phyloP scores from a whole-genome alignment of 2,797 vertebrate species.

The Pterois miles region DNA sequence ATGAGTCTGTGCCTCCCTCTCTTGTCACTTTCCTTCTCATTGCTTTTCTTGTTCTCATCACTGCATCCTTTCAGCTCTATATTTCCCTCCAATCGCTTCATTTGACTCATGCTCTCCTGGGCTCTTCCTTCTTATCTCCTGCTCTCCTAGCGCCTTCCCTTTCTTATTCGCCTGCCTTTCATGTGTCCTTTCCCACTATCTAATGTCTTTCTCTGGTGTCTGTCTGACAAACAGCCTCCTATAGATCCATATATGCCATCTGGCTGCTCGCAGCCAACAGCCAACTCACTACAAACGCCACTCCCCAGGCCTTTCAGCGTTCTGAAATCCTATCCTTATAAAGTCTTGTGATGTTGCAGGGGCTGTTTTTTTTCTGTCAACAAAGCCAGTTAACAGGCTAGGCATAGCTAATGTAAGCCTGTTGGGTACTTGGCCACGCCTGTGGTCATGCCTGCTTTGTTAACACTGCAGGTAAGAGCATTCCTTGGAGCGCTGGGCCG shows the following conservation, averaged over 20 bases:
- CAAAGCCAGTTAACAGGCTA: constrained; percentile 35
- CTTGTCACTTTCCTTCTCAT: constrained; percentile 23
- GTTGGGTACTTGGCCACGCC: constrained; percentile 25
- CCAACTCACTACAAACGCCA: neutral
- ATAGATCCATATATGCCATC: constrained; percentile 65
- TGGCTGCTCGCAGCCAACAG: constrained; percentile 18
- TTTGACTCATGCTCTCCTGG: constrained; percentile 72
- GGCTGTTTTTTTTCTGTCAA: constrained; percentile 39
- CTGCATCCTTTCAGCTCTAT: constrained; percentile 56
- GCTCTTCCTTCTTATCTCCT: constrained; percentile 68
- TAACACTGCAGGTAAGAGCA: constrained; percentile 28
- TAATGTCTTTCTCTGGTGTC: constrained; percentile 55
- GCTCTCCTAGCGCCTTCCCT: constrained; percentile 48
- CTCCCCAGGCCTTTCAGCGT: constrained; percentile 6
- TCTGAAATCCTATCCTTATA: constrained; percentile 13
- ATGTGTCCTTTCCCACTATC: constrained; percentile 72
- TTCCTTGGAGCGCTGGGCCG: constrained; percentile 37
- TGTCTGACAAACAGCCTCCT: constrained; percentile 52
- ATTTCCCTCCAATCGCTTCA: constrained; percentile 62
- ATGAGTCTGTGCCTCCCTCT: neutral
- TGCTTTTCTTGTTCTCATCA: constrained; percentile 40
- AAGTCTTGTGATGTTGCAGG: constrained; percentile 23
- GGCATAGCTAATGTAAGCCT: constrained; percentile 54
- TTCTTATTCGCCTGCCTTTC: constrained; percentile 70
- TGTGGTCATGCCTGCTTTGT: constrained; percentile 51